phyloP scores from a whole-genome alignment of 2,888 invertebrate genomes.

The Andrena camellia region DNA sequence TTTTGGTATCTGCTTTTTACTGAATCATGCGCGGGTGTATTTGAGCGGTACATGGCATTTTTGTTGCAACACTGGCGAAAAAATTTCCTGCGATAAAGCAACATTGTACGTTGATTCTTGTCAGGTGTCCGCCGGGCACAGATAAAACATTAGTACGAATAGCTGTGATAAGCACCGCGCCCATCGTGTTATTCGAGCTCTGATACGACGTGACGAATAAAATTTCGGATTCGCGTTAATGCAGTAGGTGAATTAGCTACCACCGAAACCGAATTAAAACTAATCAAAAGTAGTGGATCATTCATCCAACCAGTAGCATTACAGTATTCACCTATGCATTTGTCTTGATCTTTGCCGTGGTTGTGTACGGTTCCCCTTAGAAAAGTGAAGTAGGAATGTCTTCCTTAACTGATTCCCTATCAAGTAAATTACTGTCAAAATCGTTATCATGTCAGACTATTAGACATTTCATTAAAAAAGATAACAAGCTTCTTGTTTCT shows the following conservation, averaged over 20 bases:
- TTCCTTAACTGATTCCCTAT: background rate
- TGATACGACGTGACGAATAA: slow-evolving; percentile 64
- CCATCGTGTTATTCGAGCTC: slow-evolving; percentile 65
- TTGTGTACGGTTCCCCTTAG: too few species aligned
- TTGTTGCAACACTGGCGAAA: slow-evolving; percentile 43
- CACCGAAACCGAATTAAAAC: background rate
- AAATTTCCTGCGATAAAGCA: slow-evolving; percentile 49
- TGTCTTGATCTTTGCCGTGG: too few species aligned
- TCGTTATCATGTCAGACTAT: too few species aligned
- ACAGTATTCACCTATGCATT: too few species aligned
- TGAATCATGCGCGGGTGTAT: background rate
- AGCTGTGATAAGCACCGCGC: slow-evolving; percentile 77
- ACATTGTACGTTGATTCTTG: slow-evolving; percentile 74
- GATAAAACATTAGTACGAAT: slow-evolving; percentile 81
- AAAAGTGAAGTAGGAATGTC: too few species aligned
- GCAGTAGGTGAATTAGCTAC: slow-evolving; percentile 3
- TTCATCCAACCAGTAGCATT: too few species aligned
- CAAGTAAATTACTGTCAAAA: background rate
- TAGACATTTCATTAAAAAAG: too few species aligned
- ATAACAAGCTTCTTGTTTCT: too few species aligned
- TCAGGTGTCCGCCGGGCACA: slow-evolving; percentile 78
- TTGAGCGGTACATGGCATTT: background rate
- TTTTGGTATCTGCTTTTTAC: background rate
- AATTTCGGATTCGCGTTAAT: slow-evolving; percentile 51
- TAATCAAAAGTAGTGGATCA: background rate